Evolutionary conservation across 2,113 vertebrate species (phyloP), one percentile per base, ranked within the genome.

Genomic region (Tichodroma muraria): DNA sequence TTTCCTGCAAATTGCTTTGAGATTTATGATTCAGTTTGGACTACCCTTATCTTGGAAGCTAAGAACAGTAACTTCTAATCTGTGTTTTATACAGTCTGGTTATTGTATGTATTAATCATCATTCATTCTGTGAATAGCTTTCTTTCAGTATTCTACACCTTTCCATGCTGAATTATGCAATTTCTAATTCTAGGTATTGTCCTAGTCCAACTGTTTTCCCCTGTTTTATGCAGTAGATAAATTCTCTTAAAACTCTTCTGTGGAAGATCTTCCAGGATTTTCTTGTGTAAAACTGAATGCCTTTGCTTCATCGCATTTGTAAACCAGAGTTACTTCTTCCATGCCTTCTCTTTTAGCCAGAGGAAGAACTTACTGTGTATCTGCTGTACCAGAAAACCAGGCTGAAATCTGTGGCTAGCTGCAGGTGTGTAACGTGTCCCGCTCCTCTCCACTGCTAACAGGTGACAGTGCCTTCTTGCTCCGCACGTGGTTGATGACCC

Each of bases 401-500:
- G 54, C n/a, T 77, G 80, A 42, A 64, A 21, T 25, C n/a, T 47
- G 47, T 37, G n/a, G 30, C 37, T 92, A 21, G 17, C 47, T 70
- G 31, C 63, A 63, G n/a, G 50, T 42, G 24, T 75, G 20, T 91
- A 54, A 96, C 88, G 65, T 89, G 60, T 59, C 25, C 45, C 72
- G n/a, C 49, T 84, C 38, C 27, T 95, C 85, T 78, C 19, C 84
- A 1, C 60, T 81, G 89, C 87, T 38, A 8, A 70, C 93, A 99
- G 99, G 99, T 81, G 99, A 99, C 92, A 97, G 97, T 71, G 98
- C 98, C 56, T 99, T 99, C 92, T 97, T 98, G 80, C 97, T 99
- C 5, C 98, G 93, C 33, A 98, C 98, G 6, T 99, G 99, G 99
- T 37, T 99, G 94, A 98, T 99, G 99, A 99, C 99, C 2, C 99